These are phyloP conservation scores for Pristionchus arcanus DNA, from an alignment of 2,888 invertebrate species.

Conservation along the genomic window DNA sequence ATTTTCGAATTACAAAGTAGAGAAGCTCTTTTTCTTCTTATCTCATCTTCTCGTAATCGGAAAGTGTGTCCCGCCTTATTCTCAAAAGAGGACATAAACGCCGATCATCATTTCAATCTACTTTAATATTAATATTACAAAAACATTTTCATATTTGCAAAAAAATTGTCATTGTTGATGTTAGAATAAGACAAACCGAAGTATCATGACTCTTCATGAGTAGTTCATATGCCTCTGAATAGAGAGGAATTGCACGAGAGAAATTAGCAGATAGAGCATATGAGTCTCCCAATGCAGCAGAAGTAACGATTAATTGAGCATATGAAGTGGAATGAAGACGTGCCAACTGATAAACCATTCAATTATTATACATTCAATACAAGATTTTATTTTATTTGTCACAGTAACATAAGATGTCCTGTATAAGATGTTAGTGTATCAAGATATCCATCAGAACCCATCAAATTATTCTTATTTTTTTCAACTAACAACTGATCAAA, in stretches of 20 bases:
- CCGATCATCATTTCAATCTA: no score
- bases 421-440: background rate
- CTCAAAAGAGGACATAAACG: background rate
- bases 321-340: background rate
- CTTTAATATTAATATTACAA: no score
- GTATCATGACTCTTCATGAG: constrained; percentile 20
- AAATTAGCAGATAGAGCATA: constrained; percentile 49
- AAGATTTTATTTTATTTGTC: background rate
- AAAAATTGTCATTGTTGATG: no score
- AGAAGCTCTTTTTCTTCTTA: constrained; percentile 47
- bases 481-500: background rate
- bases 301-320: constrained; percentile 32
- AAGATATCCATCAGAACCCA: background rate
- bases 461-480: background rate
- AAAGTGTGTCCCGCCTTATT: constrained; percentile 12
- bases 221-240: constrained; percentile 31
- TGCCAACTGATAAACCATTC: constrained; percentile 25
- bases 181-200: background rate
- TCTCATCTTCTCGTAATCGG: constrained; percentile 43
- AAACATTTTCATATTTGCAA: no score
- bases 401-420: no score
- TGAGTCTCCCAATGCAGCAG: constrained; percentile 32
- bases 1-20: constrained; percentile 48
- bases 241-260: constrained; percentile 45
- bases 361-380: background rate